Evolutionary conservation across 2,797 vertebrate species (phyloP), one percentile per base, ranked within the genome.

Genomic region (Enteromius thamalakanensis): DNA sequence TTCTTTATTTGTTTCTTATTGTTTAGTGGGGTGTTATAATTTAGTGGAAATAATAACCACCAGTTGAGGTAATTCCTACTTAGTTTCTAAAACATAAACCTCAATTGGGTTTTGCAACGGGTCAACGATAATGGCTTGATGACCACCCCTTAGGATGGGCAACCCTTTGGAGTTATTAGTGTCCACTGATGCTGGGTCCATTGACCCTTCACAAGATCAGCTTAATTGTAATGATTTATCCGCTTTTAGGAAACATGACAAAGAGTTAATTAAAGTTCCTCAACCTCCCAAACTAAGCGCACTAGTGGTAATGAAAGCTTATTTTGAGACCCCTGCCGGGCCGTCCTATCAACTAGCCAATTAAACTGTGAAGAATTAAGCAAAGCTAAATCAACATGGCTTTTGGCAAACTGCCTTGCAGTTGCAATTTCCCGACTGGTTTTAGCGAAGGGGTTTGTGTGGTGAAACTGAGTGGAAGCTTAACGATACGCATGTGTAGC

Each of bases 291-390:
- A 85, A 87, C 86, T 83, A 89, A 83, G 86, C 79, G 71, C 78
- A 85, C 86, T 87, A 83, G 85, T 87, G 90, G 90, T 94, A 93
- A 94, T 93, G 91, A 94, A 92, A 89, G 92, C 90, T 92, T 90
- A 82, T 84, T 80, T 86, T 91, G 83, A 87, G 76, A 71, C 70
- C 86, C 92, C 85, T 89, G 85, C 81, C 87, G 89, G 89, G 85
- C 84, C 71, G 67, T 78, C 87, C 82, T 81, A 72, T 87, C 90
- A 90, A 90, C 79, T 70, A 90, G 89, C 93, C 93, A 93, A 94
- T 95, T 95, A 94, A 93, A 95, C 94, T 88, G 92, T 93, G 92
- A 92, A 92, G 83, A 93, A 94, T 94, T 91, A 91, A 91, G 91
- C 84, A 76, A 87, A 86, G 87, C 88, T 87, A 87, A 91, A 89